Evolutionary conservation across 2,888 invertebrate species (phyloP).

Genomic region (Tortricodes alternella): DNA sequence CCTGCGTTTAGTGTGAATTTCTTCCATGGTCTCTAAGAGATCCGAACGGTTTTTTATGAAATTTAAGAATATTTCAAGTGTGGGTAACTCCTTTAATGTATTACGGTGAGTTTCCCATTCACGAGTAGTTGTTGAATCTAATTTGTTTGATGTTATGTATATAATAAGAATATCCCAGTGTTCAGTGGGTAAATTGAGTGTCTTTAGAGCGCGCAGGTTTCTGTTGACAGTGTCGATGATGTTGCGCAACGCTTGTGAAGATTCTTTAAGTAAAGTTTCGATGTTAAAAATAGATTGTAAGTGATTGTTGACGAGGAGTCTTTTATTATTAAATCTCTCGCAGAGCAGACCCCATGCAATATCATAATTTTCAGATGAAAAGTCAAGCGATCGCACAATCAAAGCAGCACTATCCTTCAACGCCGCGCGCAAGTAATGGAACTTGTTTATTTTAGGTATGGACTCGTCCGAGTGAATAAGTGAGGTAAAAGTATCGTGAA

Average conservation of each 20-base stretch:
- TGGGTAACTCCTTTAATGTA: background rate
- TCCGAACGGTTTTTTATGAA: background rate
- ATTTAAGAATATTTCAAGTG: background rate
- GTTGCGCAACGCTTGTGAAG: background rate
- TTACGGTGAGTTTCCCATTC: conserved; percentile 4
- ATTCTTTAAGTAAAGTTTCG: background rate
- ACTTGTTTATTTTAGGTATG: conserved; percentile 13
- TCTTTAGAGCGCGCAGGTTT: conserved; percentile 33
- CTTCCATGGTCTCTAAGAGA: background rate
- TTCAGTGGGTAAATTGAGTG: conserved; percentile 25
- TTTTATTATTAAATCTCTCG: conserved; percentile 17
- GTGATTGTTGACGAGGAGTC: background rate
- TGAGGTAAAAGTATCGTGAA: conserved; percentile 26
- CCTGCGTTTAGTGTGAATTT: background rate
- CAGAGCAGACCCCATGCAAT: conserved; percentile 35
- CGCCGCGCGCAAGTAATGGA: too few relatives aligned
- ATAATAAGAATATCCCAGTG: conserved; percentile 36
- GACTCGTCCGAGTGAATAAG: conserved; percentile 19
- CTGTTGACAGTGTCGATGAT: conserved; percentile 32
- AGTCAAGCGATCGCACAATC: conserved; percentile 34
- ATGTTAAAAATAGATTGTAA: too few relatives aligned
- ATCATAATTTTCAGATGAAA: conserved; percentile 33
- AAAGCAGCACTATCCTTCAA: conserved; percentile 32
- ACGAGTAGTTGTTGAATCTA: conserved; percentile 26
- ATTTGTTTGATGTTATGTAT: conserved; percentile 34